Conservation (phyloP, 2,888 invertebrate genomes). For the Aleiodes alternator region DNA sequence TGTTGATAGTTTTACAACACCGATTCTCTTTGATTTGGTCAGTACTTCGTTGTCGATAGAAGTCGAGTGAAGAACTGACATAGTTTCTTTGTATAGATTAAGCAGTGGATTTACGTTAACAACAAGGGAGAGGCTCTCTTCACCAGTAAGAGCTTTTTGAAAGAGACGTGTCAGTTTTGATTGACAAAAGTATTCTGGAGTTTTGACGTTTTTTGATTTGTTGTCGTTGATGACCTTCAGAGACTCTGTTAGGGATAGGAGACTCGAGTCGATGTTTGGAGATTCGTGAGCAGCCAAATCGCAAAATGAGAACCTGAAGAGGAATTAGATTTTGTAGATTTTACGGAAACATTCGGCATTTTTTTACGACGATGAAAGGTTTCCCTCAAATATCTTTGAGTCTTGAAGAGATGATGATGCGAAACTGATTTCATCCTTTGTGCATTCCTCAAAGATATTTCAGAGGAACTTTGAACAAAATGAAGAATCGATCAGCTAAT, state of each 20-base stretch:
- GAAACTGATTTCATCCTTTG: no score
- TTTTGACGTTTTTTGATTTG: not conserved
- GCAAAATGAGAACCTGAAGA: conserved; percentile 14
- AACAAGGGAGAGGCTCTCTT: not conserved
- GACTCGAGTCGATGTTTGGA: conserved; percentile 1
- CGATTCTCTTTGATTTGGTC: not conserved
- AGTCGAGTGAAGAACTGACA: not conserved
- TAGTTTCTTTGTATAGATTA: conserved; percentile 1
- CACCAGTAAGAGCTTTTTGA: not conserved
- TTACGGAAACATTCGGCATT: not conserved
- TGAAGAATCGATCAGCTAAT: no score
- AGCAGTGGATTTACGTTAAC: not conserved
- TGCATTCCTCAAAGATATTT: no score
- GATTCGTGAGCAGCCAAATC: conserved; percentile 16
- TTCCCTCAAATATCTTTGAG: no score
- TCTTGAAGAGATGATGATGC: no score
- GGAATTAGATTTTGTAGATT: not conserved
- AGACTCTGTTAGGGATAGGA: not conserved
- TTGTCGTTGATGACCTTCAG: not conserved
- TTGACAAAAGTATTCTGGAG: not conserved
- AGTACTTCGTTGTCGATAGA: not conserved
- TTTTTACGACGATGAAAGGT: no score
- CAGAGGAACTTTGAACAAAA: no score
- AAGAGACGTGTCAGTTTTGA: conserved; percentile 6
- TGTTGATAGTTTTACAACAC: no score